Conservation (phyloP, 1,140 invertebrate species). For the Theocolax elegans region DNA sequence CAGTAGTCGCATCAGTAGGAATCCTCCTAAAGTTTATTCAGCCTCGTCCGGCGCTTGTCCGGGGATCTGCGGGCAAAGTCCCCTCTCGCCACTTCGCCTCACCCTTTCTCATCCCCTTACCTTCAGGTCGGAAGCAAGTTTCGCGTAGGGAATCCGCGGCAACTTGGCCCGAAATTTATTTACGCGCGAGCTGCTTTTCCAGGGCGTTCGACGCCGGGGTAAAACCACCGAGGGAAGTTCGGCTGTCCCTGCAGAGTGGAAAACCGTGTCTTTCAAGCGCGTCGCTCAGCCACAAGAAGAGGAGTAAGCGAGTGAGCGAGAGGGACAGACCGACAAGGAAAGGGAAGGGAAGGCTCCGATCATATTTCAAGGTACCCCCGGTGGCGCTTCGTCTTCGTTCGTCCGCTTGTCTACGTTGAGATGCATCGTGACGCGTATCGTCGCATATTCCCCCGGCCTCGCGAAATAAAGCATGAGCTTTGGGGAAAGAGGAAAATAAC, state of each 20-base stretch:
- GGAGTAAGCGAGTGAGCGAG: slow-evolving; percentile 12
- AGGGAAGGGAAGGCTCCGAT: background rate
- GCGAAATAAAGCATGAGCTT: background rate
- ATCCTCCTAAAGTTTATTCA: too few relatives aligned
- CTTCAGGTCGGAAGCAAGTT: background rate
- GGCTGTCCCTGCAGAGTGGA: slow-evolving; percentile 21
- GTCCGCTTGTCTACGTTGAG: slow-evolving; percentile 17
- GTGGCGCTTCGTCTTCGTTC: background rate
- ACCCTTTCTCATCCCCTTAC: too few relatives aligned
- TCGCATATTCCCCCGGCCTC: background rate
- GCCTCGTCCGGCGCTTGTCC: too few relatives aligned
- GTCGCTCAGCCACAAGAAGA: slow-evolving; percentile 6
- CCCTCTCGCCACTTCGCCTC: background rate
- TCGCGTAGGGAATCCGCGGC: background rate
- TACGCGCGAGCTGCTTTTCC: background rate
- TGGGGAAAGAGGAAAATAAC: background rate
- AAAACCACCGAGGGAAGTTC: slow-evolving; percentile 33
- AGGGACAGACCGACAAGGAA: background rate
- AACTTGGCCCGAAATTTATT: background rate
- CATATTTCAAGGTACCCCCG: slow-evolving; percentile 23
- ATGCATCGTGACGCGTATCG: background rate
- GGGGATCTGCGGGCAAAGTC: background rate
- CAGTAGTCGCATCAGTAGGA: too few relatives aligned
- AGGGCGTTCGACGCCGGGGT: background rate
- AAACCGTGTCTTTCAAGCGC: slow-evolving; percentile 29